A percentile compares a stretch with the other conserved stretches of the same genome.
Conservation (phyloP, 2,113 vertebrate species). For the Nymphicus hollandicus region DNA sequence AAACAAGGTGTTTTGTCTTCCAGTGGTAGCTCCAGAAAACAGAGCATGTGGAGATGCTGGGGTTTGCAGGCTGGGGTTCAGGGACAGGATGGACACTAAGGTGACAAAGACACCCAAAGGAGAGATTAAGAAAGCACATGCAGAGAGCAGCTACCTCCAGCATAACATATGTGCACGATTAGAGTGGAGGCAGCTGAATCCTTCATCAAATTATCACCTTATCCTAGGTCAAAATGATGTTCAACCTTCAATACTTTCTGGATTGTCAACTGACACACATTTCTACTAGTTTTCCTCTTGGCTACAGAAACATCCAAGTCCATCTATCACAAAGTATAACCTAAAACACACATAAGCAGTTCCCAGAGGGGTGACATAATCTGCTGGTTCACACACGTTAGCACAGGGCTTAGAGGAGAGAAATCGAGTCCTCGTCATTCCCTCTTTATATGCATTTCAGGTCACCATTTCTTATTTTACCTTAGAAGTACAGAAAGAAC, state of each 20-base stretch:
- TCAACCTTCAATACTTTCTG: background rate
- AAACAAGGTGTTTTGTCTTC: background rate
- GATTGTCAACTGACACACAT: background rate
- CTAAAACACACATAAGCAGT: background rate
- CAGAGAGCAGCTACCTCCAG: background rate
- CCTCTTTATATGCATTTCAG: background rate
- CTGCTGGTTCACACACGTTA: background rate
- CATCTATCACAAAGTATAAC: background rate
- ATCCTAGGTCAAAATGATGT: background rate
- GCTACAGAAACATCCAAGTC: background rate
- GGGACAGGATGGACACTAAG: background rate
- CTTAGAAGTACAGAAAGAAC: background rate
- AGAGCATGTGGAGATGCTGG: background rate
- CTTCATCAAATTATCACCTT: background rate
- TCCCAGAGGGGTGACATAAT: background rate
- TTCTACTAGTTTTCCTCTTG: background rate
- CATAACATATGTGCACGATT: background rate
- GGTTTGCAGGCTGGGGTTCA: background rate
- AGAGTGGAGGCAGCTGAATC: background rate
- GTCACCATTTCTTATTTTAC: background rate
- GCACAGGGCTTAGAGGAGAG: background rate
- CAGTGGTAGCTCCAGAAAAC: background rate
- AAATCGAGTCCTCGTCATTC: fast-evolving
- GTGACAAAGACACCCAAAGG: background rate
- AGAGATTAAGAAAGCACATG: background rate